Conservation (phyloP, 2,888 invertebrate genomes). For the Eupithecia subfuscata region DNA sequence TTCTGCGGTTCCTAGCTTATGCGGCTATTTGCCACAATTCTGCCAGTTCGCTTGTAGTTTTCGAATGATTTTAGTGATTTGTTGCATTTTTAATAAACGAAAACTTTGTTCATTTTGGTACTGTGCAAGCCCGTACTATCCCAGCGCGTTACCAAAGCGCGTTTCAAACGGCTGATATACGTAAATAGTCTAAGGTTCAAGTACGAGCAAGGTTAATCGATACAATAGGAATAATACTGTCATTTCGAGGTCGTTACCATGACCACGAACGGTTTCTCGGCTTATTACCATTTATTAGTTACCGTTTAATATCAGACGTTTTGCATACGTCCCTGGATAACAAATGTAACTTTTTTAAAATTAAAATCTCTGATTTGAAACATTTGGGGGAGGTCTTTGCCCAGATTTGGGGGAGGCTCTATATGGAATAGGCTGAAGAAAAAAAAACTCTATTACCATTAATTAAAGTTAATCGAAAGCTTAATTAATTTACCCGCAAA, state of each 20-base stretch:
- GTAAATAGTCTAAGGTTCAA: not conserved
- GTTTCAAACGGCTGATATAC: too few species aligned
- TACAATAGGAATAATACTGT: conserved; percentile 42
- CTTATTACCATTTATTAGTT: not conserved
- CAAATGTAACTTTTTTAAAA: too few species aligned
- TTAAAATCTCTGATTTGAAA: too few species aligned
- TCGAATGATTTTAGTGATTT: not conserved
- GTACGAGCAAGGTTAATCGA: conserved; percentile 24
- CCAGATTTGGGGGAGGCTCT: too few species aligned
- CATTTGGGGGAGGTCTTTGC: too few species aligned
- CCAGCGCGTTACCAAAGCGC: not conserved
- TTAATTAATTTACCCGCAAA: too few species aligned
- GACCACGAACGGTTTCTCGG: not conserved
- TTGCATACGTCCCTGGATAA: too few species aligned
- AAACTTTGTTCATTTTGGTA: too few species aligned
- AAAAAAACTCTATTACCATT: too few species aligned
- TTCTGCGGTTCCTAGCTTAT: not conserved
- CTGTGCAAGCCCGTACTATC: not conserved
- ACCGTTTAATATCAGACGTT: not conserved
- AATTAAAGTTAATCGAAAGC: too few species aligned
- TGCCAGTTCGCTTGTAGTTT: not conserved
- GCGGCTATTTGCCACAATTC: not conserved
- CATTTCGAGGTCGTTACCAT: conserved; percentile 21
- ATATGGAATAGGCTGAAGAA: too few species aligned
- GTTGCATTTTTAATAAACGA: too few species aligned